A percentile compares a stretch with the other conserved stretches of the same genome.
phyloP scores from a whole-genome alignment of 2,888 invertebrate species.

The Chaitophorus viminalis region DNA sequence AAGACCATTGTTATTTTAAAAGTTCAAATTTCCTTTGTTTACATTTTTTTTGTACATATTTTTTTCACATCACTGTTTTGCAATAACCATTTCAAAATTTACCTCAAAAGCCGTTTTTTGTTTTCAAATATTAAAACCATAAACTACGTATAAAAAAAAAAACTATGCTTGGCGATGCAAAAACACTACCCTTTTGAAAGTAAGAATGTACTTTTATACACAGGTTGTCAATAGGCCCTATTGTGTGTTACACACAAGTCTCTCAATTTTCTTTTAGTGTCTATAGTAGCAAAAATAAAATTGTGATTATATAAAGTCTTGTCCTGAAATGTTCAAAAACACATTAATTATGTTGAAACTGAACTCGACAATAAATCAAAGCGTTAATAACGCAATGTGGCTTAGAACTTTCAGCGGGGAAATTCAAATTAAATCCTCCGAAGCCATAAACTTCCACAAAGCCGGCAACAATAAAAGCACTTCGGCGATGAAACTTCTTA shows the following conservation, averaged over 20 bases:
- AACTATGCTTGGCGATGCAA: neutral
- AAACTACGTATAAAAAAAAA: neutral
- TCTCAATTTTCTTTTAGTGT: slow-evolving; percentile 11
- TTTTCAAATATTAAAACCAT: neutral
- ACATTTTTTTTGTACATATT: neutral
- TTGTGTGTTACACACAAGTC: neutral
- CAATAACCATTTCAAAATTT: slow-evolving; percentile 37
- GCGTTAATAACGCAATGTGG: slow-evolving; percentile 53
- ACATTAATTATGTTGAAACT: slow-evolving; percentile 55
- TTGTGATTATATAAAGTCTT: slow-evolving; percentile 6
- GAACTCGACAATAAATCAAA: slow-evolving; percentile 54
- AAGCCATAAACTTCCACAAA: slow-evolving; percentile 58
- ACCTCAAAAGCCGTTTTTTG: slow-evolving; percentile 27
- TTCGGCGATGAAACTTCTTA: slow-evolving; percentile 45
- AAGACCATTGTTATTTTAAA: slow-evolving; percentile 41
- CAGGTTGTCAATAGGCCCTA: slow-evolving; percentile 20
- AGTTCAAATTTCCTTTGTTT: slow-evolving; percentile 50
- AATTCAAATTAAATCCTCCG: slow-evolving; percentile 60
- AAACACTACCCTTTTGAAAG: slow-evolving; percentile 14
- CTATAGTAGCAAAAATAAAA: slow-evolving; percentile 1
- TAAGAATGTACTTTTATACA: slow-evolving; percentile 4
- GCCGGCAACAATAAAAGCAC: slow-evolving; percentile 53
- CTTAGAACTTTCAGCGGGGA: slow-evolving; percentile 50
- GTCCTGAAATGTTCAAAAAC: slow-evolving; percentile 37
- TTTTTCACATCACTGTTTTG: slow-evolving; percentile 1